These are phyloP conservation scores for Zhengitettix transpicula DNA, from an alignment of 2,888 invertebrate species.

Conservation along the genomic window DNA sequence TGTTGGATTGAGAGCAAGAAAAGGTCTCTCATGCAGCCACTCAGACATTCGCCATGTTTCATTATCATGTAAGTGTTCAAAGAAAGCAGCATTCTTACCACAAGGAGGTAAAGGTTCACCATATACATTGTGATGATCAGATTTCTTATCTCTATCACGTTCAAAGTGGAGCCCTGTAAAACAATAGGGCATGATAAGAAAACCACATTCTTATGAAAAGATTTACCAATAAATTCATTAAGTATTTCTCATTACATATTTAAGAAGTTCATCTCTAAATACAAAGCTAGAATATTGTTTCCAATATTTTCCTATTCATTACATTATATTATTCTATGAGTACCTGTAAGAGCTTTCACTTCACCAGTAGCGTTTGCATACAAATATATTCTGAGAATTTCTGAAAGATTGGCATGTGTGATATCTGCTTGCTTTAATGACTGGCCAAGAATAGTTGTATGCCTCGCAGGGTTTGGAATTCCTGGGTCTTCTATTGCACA, in stretches of 20 bases:
- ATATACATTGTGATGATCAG: conserved; percentile 49
- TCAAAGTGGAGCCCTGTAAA: conserved; percentile 55
- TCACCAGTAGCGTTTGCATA: conserved; percentile 80
- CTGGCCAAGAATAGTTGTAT: conserved; percentile 80
- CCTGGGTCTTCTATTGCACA: conserved; percentile 90
- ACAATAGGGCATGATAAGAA: too few relatives aligned
- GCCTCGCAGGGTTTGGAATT: conserved; percentile 74
- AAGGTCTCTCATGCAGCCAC: conserved; percentile 66
- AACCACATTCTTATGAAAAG: too few relatives aligned
- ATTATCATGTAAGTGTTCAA: conserved; percentile 59
- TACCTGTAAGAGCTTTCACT: conserved; percentile 56
- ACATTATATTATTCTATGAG: not conserved
- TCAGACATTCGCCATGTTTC: conserved; percentile 65
- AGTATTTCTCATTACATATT: too few relatives aligned
- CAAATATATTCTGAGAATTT: conserved; percentile 79
- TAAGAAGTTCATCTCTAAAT: too few relatives aligned
- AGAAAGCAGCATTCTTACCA: conserved; percentile 64
- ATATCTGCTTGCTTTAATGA: conserved; percentile 78
- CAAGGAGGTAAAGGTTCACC: conserved; percentile 39
- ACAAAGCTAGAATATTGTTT: too few relatives aligned
- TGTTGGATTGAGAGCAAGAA: conserved; percentile 68
- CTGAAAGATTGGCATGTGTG: conserved; percentile 79
- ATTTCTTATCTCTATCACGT: conserved; percentile 61
- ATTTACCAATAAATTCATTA: too few relatives aligned
- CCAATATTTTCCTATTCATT: not conserved